Base-by-base conservation (phyloP, 2,888 invertebrate species). In the Pimpla rufipes region DNA sequence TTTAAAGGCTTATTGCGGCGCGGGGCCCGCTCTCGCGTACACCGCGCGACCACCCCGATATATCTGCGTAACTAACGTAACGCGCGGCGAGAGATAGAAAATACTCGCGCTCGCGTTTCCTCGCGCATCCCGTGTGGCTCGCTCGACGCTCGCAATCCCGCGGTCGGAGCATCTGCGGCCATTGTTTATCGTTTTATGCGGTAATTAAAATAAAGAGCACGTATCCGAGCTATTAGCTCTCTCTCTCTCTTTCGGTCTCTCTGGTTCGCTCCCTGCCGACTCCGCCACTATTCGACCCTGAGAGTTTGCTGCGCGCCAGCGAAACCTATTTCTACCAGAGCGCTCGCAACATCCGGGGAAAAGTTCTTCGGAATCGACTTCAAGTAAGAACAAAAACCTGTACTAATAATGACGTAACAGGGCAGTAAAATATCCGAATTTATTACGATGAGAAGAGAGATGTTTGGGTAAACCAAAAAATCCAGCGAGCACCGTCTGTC, bases 151-250 rank as follows among this genome's bases (percentile, higher is more conserved):
- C 76, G 70, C 87, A 87, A 86, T 81, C 83, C 83, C 80, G 83
- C 78, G 87, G 85, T 83, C 85, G 71, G 80, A 87, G 86, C 87
- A 86, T 87, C 87, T 88, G 88, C 84, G 86, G 84, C 85, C 87
- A 89, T 89, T 90, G 88, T 90, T 90, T 88, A 90, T 90, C 85
- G 85, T 90, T 90, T 90, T 89, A 90, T 88, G 89, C 87, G 87
- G 87, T 89, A 89, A 90, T 90, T 90, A 90, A 90, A 91, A 87
- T 88, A 89, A 91, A 90, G 87, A 89, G 88, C 87, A 83, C 85
- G 86, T 87, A 85, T 87, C 73, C 85, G 85, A 81, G 68, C 77
- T 79, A 29, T 74, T 79, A 84, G 64, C 84, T 78, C 67, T 75
- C 52, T 16, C 62, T 37, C 45, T 7, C 62, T 45, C 16, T 64